phyloP scores from a whole-genome alignment of 1,140 invertebrate genomes.

The Solenopsis invicta region DNA sequence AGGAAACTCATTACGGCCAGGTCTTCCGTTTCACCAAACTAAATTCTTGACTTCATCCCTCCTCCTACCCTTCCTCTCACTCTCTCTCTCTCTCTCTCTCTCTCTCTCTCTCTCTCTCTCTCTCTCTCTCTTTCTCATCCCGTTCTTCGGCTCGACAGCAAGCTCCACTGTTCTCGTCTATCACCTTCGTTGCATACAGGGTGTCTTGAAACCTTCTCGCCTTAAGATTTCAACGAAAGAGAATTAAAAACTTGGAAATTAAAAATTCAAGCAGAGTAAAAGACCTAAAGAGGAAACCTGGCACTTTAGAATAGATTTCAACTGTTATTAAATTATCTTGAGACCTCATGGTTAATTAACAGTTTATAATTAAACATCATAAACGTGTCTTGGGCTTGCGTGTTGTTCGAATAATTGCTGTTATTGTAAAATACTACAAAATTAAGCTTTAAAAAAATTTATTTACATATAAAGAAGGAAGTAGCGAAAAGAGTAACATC shows the following conservation, averaged over 20 bases:
- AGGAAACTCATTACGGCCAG: constrained; percentile 85
- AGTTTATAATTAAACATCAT: too few species aligned
- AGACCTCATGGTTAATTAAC: neutral
- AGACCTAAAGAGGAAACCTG: neutral
- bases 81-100: constrained; percentile 22
- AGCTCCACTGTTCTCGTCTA: constrained; percentile 52
- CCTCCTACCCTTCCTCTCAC: too few species aligned
- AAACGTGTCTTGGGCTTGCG: too few species aligned
- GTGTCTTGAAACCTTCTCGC: neutral
- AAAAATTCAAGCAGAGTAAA: neutral
- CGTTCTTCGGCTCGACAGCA: constrained; percentile 56
- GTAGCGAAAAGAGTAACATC: neutral
- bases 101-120: neutral
- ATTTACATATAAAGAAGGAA: neutral
- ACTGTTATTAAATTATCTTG: neutral
- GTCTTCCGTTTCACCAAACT: constrained; percentile 82
- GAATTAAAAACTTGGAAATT: neutral
- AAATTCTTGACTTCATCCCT: constrained; percentile 81
- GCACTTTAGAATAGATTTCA: neutral
- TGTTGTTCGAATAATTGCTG: neutral
- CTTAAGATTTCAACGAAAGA: neutral
- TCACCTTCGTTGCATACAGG: constrained; percentile 36
- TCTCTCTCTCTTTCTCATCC: constrained; percentile 49
- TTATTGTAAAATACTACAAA: neutral
- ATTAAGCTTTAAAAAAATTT: neutral